These are phyloP conservation scores for Diorhabda elongata DNA, from an alignment of 1,140 invertebrate species.

Conservation along the genomic window DNA sequence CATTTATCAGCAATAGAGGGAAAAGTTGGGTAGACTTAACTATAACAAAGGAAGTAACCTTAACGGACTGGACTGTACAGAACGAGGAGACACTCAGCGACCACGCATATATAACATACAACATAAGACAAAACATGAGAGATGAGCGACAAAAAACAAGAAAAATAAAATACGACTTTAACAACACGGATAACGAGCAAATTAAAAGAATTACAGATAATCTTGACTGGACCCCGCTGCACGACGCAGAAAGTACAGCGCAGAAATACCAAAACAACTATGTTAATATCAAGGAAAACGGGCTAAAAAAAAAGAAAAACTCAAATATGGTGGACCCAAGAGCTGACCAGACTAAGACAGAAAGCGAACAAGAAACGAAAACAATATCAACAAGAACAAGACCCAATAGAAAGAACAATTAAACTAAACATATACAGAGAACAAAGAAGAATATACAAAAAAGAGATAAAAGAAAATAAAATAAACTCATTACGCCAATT, in stretches of 20 bases:
- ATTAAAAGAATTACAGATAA: neutral
- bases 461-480: neutral
- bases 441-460: constrained; percentile 6
- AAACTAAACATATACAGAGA: neutral
- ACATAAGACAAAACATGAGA: neutral
- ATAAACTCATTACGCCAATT: neutral
- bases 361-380: neutral
- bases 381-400: neutral
- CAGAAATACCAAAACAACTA: neutral
- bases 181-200: neutral
- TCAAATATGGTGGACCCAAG: constrained; percentile 1
- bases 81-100: constrained; percentile 16
- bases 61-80: neutral
- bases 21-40: neutral
- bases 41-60: neutral
- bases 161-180: neutral
- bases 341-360: neutral
- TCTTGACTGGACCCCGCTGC: neutral
- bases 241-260: no score
- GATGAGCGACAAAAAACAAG: neutral
- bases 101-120: no score
- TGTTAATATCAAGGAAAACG: neutral
- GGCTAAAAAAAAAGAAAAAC: neutral
- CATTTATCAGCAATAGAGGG: neutral
- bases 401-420: neutral